phyloP scores from a whole-genome alignment of 2,888 invertebrate genomes.

The Choreutis nemorana region DNA sequence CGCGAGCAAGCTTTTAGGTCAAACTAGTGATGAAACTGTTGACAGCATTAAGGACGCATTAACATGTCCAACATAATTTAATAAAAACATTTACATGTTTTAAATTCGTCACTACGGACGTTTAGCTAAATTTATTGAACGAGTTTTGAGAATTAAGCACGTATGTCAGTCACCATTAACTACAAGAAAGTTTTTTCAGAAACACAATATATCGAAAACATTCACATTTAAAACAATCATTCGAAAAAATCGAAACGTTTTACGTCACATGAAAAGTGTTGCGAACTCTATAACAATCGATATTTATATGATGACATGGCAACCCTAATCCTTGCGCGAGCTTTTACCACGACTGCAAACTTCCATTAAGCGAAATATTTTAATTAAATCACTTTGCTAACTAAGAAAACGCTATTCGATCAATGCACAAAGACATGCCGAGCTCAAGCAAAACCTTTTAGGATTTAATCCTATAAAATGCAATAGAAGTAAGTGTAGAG shows the following conservation, averaged over 20 bases:
- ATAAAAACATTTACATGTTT: no score
- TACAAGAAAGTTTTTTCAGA: no score
- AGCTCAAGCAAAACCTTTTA: conserved; percentile 19
- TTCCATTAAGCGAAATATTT: conserved; percentile 18
- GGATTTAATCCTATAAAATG: conserved; percentile 17
- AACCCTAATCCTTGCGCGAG: conserved; percentile 8
- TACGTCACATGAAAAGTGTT: conserved; percentile 9
- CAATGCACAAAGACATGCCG: conserved; percentile 11
- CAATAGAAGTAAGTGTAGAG: conserved; percentile 11
- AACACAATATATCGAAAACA: no score
- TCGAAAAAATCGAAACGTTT: no score
- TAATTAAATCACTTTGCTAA: conserved; percentile 17
- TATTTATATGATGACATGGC: not conserved
- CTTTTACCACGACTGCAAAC: conserved; percentile 14
- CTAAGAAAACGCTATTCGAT: conserved; percentile 14
- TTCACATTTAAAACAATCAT: no score
- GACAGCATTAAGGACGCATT: conserved; percentile 10
- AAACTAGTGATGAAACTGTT: conserved; percentile 11
- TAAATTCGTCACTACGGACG: no score
- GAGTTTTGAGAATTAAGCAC: no score
- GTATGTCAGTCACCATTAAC: no score
- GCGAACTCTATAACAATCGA: not conserved
- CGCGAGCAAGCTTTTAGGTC: conserved; percentile 7
- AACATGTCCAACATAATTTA: no score
- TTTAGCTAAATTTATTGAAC: no score